Conservation (phyloP, 1,140 invertebrate genomes). For the Vollenhovia emeryi region DNA sequence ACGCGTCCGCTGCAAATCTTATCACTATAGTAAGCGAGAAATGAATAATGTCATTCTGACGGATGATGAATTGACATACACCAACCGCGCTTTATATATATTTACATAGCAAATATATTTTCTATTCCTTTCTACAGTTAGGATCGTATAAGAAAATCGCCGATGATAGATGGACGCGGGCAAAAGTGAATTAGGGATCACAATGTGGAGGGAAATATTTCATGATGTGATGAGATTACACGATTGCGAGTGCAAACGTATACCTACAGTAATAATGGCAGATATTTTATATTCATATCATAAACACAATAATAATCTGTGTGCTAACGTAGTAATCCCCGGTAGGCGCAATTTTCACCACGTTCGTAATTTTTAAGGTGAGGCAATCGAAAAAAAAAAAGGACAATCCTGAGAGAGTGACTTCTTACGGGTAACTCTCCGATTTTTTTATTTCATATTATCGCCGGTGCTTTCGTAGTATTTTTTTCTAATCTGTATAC, state of each 20-base stretch:
- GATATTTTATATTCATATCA: slow-evolving; percentile 76
- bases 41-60: slow-evolving; percentile 6
- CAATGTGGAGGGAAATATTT: slow-evolving; percentile 10
- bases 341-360: not conserved
- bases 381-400: not conserved
- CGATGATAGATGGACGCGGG: not conserved
- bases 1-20: slow-evolving; percentile 1
- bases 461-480: not conserved
- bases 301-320: slow-evolving; percentile 49
- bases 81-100: slow-evolving; percentile 44
- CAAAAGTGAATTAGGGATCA: slow-evolving; percentile 21
- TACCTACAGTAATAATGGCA: slow-evolving; percentile 70
- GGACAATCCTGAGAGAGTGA: not conserved
- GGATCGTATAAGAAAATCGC: slow-evolving; percentile 26
- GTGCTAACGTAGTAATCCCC: not conserved
- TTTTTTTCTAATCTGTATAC: not conserved
- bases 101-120: slow-evolving; percentile 52
- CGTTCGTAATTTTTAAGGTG: slow-evolving; percentile 6
- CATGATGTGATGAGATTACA: not conserved
- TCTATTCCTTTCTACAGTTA: slow-evolving; percentile 50
- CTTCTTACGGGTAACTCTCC: not conserved
- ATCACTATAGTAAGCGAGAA: slow-evolving; percentile 20
- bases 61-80: slow-evolving; percentile 30
- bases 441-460: not conserved
- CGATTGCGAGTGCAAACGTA: slow-evolving; percentile 51